phyloP scores from a whole-genome alignment of 2,888 invertebrate species.

The Nematopogon swammerdamellus region DNA sequence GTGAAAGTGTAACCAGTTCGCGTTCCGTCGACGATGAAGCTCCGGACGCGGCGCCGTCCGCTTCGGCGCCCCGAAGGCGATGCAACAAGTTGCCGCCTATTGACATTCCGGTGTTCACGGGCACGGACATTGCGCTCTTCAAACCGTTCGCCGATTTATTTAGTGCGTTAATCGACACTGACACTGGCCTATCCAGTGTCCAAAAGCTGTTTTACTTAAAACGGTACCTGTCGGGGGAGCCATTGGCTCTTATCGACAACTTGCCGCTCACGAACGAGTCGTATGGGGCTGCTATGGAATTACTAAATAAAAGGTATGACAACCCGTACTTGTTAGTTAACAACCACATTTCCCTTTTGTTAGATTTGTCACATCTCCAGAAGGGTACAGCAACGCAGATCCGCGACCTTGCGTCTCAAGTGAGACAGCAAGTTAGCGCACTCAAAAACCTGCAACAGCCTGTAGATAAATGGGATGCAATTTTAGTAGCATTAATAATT shows the following conservation, averaged over 20 bases:
- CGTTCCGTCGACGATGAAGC: too few species aligned
- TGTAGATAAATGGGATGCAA: background rate
- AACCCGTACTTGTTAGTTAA: conserved; percentile 6
- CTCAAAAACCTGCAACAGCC: background rate
- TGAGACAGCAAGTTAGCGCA: background rate
- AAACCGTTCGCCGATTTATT: too few species aligned
- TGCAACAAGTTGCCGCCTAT: too few species aligned
- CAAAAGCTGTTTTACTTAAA: background rate
- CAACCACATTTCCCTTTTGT: conserved; percentile 6
- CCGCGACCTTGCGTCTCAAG: background rate
- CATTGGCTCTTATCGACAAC: conserved; percentile 10
- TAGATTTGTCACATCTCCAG: conserved; percentile 2
- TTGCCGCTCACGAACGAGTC: conserved; percentile 7
- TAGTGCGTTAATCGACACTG: too few species aligned
- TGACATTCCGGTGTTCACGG: too few species aligned
- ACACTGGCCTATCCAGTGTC: too few species aligned
- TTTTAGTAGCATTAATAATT: background rate
- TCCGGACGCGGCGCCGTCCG: too few species aligned
- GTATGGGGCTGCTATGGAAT: conserved; percentile 5
- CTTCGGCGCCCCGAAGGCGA: too few species aligned
- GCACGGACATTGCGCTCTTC: too few species aligned
- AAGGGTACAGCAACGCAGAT: background rate
- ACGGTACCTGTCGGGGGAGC: conserved; percentile 2
- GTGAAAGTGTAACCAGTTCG: too few species aligned
- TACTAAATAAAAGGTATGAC: conserved; percentile 8